Evolutionary conservation across 2,888 invertebrate genomes (phyloP), one percentile per base, ranked within the genome.

Genomic region (Sphaerophoria taeniata): DNA sequence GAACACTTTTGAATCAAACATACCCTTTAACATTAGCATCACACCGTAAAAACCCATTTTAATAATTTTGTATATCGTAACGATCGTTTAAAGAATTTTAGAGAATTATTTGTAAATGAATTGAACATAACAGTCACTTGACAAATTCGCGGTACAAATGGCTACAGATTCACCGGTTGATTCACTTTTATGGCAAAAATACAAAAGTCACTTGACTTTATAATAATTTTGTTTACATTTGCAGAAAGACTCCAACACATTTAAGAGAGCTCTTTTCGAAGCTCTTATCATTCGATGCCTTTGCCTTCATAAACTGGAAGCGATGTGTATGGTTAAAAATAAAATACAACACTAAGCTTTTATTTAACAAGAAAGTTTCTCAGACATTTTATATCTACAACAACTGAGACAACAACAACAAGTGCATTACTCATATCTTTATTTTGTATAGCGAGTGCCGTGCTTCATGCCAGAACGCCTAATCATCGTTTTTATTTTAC

Each of bases 301-400:
- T 3, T 84, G 71, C 79, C 79, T 67, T 76, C 75, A 72, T 79
- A 75, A 76, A 80, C 79, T 80, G 80, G 72, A 84, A 80, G n/a
- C 12, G 43, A 45, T 67, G 45, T 60, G 34, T 56, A 39, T 61
- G 33, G 14, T 73, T 70, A 60, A 84, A 73, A 84, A 80, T 80
- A 84, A 82, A 58, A 71, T 72, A 65, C 67, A 43, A 75, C 72
- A 83, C 69, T 80, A 84, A 84, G 84, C 79, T 74, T 53, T 79
- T n/a, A 60, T 84, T 84, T 49, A 71, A 34, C 70, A 67, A n/a
- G 33, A 39, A 67, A 81, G 53, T 63, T 51, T 45, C 12, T 24
- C 24, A 24, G 24, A 24, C 24, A 24, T 24, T 24, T 24, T 24
- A 24, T 24, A 24, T 24, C 24, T 24, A 24, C 24, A 24, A n/a